These are phyloP conservation scores for Phymanthus crucifer DNA, from an alignment of 92 coral and sea anemone species.

Conservation along the genomic window DNA sequence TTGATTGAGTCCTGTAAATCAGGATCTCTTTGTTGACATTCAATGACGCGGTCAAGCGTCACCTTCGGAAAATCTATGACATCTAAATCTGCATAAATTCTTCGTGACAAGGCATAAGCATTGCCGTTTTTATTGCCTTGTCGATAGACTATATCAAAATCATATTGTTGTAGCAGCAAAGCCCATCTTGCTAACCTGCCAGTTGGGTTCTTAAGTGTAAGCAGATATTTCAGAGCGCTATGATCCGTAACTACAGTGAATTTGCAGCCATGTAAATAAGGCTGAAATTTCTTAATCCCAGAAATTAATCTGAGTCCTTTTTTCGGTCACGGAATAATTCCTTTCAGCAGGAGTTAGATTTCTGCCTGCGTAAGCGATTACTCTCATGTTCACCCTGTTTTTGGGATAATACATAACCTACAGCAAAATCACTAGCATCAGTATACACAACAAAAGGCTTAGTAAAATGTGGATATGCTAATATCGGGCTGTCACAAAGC, in stretches of 20 bases:
- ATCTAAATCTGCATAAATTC: slow-evolving; percentile 7
- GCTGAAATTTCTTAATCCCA: slow-evolving; percentile 15
- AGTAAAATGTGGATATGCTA: slow-evolving; percentile 8
- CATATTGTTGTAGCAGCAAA: slow-evolving; percentile 16
- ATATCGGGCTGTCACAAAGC: no score
- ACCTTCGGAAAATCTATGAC: not conserved
- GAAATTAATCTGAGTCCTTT: slow-evolving; percentile 4
- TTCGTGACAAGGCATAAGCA: slow-evolving; percentile 5
- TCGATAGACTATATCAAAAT: slow-evolving; percentile 29
- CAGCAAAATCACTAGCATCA: slow-evolving; percentile 26
- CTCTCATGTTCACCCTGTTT: slow-evolving; percentile 2
- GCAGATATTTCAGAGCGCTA: slow-evolving; percentile 27
- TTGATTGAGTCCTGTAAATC: slow-evolving; percentile 33
- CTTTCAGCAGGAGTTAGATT: slow-evolving; percentile 15
- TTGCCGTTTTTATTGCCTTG: slow-evolving; percentile 12
- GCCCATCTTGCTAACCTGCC: slow-evolving; percentile 20
- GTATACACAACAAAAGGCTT: not conserved
- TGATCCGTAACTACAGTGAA: slow-evolving; percentile 31
- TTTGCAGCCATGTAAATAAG: slow-evolving; percentile 6
- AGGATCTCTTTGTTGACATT: slow-evolving; percentile 24
- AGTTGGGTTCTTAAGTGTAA: slow-evolving; percentile 17
- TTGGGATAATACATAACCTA: slow-evolving; percentile 16
- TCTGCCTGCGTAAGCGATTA: not conserved
- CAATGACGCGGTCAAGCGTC: not conserved
- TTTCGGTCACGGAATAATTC: slow-evolving; percentile 18